phyloP scores from a whole-genome alignment of 2,888 invertebrate species.

The Epinotia ramella region DNA sequence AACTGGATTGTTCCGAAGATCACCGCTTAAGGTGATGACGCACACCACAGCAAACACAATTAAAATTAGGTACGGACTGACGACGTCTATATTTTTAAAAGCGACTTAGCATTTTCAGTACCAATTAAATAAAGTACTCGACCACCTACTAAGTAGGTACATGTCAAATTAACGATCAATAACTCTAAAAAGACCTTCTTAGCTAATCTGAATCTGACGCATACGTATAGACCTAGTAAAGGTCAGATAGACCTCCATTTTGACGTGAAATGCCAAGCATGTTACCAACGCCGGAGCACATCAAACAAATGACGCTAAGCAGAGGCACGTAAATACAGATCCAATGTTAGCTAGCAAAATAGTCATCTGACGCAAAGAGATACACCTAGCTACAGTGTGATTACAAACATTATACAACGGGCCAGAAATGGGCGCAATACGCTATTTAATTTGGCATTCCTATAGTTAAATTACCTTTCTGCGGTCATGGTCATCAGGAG shows the following conservation, averaged over 20 bases:
- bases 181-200: neutral
- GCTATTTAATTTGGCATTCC: conserved; percentile 29
- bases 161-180: neutral
- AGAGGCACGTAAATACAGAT: conserved; percentile 46
- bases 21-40: conserved; percentile 70
- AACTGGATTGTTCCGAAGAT: conserved; percentile 67
- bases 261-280: conserved; percentile 4
- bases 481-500: conserved; percentile 48
- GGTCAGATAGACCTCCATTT: conserved; percentile 65
- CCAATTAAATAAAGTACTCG: neutral
- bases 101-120: neutral
- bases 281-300: neutral
- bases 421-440: conserved; percentile 32
- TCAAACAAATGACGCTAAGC: conserved; percentile 34
- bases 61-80: neutral
- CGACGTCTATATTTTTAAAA: neutral
- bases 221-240: neutral
- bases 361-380: conserved; percentile 44
- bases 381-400: conserved; percentile 55
- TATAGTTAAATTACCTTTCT: conserved; percentile 62
- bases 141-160: neutral
- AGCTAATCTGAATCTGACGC: conserved; percentile 4
- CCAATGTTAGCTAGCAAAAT: conserved; percentile 51
- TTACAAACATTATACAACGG: conserved; percentile 61
- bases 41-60: conserved; percentile 25